Conservation (phyloP, 1,140 invertebrate genomes). For the Drosophila hydei region DNA sequence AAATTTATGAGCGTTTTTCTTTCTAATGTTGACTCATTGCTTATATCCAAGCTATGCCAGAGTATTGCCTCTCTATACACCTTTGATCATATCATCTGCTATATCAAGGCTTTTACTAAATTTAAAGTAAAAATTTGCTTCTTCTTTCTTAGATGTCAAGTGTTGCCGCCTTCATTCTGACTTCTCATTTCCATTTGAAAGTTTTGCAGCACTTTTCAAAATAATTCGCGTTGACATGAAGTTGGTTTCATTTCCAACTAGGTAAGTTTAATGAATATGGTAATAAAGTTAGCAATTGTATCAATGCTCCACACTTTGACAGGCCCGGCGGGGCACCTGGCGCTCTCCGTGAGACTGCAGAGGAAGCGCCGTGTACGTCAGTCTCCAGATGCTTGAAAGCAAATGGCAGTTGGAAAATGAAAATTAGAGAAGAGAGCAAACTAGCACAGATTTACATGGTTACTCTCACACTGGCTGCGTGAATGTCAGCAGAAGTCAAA, state of each 20-base stretch:
- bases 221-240: background rate
- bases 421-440: too few relatives aligned
- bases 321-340: constrained; percentile 10
- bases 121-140: too few relatives aligned
- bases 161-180: too few relatives aligned
- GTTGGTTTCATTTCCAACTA: constrained; percentile 1
- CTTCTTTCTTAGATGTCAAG: too few relatives aligned
- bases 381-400: background rate
- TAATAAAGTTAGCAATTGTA: background rate
- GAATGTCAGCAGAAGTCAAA: too few relatives aligned
- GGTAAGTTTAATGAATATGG: constrained; percentile 2
- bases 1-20: constrained; percentile 24
- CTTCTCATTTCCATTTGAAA: background rate
- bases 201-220: background rate
- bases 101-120: too few relatives aligned
- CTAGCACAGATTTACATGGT: too few relatives aligned
- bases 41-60: background rate
- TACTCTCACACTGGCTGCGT: too few relatives aligned
- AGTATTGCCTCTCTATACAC: background rate
- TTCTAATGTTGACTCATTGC: constrained; percentile 11
- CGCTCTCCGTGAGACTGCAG: too few relatives aligned
- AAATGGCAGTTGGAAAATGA: too few relatives aligned
- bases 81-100: too few relatives aligned
- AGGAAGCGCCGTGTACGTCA: background rate
- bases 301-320: background rate